Conservation (phyloP, 2,113 vertebrate species). For the Brachyhypopomus gauderio region DNA sequence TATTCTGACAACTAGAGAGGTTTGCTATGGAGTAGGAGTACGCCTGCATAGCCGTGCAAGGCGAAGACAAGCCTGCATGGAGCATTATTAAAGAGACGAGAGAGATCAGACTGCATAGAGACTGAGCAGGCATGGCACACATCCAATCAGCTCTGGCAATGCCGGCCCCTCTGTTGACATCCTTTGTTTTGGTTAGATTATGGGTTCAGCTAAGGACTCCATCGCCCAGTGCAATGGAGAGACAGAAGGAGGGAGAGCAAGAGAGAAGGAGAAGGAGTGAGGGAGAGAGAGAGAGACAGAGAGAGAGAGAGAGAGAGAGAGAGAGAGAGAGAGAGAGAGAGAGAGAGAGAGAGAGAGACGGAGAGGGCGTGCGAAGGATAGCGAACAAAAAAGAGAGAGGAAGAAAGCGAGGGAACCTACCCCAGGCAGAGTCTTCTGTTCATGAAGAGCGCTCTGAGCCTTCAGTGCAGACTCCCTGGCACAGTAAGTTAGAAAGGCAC, state of each 20-base stretch:
- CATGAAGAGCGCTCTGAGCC: slow-evolving; percentile 95
- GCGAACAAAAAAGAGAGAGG: not conserved
- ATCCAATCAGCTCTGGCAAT: slow-evolving; percentile 28
- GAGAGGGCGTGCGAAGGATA: not conserved
- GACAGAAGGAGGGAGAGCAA: slow-evolving; percentile 36
- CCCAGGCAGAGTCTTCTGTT: slow-evolving; percentile 98
- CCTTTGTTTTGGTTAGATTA: slow-evolving; percentile 28
- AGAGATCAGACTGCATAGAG: slow-evolving; percentile 31
- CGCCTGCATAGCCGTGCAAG: not conserved
- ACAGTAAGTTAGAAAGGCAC: slow-evolving; percentile 98
- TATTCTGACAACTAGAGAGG: slow-evolving; percentile 12
- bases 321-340: not conserved
- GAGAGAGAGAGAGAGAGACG: not conserved
- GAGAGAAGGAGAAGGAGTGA: not conserved
- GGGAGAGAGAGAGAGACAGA: slow-evolving; percentile 25
- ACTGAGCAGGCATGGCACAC: slow-evolving; percentile 25
- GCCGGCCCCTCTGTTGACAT: slow-evolving; percentile 21
- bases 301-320: slow-evolving; percentile 24
- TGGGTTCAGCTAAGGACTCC: slow-evolving; percentile 28
- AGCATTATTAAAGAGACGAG: slow-evolving; percentile 34
- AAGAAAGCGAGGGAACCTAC: slow-evolving; percentile 77
- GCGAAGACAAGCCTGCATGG: not conserved
- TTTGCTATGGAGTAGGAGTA: not conserved
- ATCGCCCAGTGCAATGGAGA: not conserved
- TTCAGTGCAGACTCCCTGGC: slow-evolving; percentile 98